phyloP scores from a whole-genome alignment of 2,888 invertebrate genomes.

The Drosophila phalerata region DNA sequence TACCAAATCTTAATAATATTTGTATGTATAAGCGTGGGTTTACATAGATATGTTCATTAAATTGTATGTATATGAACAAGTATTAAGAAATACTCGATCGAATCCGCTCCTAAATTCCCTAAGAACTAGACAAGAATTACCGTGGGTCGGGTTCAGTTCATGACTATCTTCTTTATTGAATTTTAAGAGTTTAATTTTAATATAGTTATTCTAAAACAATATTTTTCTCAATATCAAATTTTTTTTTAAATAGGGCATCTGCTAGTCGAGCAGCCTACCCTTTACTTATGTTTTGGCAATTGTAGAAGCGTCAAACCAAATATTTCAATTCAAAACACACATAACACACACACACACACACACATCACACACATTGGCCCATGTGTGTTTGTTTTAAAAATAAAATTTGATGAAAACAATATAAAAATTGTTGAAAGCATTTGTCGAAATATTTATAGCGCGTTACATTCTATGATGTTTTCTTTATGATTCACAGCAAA shows the following conservation, averaged over 20 bases:
- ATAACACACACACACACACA: slow-evolving; percentile 4
- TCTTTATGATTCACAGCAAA: slow-evolving; percentile 45
- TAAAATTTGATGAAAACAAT: slow-evolving; percentile 45
- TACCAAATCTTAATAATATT: too few relatives aligned
- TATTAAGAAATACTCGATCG: too few relatives aligned
- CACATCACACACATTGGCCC: background rate
- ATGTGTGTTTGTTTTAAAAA: slow-evolving; percentile 30
- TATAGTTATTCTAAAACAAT: too few relatives aligned
- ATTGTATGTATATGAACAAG: too few relatives aligned
- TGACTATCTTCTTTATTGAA: too few relatives aligned
- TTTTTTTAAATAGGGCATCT: background rate
- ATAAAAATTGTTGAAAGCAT: slow-evolving; percentile 42
- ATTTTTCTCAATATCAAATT: too few relatives aligned
- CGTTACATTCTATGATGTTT: slow-evolving; percentile 38
- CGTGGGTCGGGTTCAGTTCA: too few relatives aligned
- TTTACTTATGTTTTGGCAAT: slow-evolving; percentile 6
- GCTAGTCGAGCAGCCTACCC: background rate
- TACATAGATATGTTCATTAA: too few relatives aligned
- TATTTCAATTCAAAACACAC: slow-evolving; percentile 59
- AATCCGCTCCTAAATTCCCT: too few relatives aligned
- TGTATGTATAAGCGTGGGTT: too few relatives aligned
- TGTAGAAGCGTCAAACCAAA: slow-evolving; percentile 48
- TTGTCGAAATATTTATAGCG: slow-evolving; percentile 61
- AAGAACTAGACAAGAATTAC: too few relatives aligned
- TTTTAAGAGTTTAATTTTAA: too few relatives aligned